phyloP scores from a whole-genome alignment of 2,888 invertebrate species.

The Temnothorax unifasciatus region DNA sequence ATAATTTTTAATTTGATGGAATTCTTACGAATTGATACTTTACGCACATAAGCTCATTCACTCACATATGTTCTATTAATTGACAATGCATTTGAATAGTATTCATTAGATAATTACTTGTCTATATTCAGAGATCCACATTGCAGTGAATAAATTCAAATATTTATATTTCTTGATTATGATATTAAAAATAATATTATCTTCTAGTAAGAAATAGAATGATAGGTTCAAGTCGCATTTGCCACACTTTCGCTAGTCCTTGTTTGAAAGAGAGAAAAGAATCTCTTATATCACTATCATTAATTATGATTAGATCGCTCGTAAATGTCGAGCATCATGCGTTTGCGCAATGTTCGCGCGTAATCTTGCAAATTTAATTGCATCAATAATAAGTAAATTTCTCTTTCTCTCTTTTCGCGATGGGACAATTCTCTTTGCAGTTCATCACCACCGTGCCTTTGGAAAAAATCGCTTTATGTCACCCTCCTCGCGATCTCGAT shows the following conservation, averaged over 20 bases:
- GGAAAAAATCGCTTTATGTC: neutral
- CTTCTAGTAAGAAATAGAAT: neutral
- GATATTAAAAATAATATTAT: neutral
- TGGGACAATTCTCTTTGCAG: constrained; percentile 14
- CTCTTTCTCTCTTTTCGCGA: neutral
- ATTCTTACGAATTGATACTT: neutral
- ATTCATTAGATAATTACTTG: neutral
- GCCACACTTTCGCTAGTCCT: neutral
- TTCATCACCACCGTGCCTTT: neutral
- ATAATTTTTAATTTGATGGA: neutral
- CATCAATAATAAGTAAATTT: neutral
- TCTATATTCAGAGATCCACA: neutral
- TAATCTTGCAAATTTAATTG: constrained; percentile 27
- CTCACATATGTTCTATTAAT: neutral
- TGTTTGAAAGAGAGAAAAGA: constrained; percentile 1
- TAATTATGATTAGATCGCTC: constrained; percentile 27
- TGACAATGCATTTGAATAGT: neutral
- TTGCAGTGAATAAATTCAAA: neutral
- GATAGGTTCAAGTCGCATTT: neutral
- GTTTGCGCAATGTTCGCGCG: neutral
- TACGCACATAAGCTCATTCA: too few species aligned
- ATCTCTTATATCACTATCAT: neutral
- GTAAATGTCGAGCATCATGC: constrained; percentile 9
- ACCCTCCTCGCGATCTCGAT: neutral
- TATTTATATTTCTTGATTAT: neutral